Evolutionary conservation across 2,888 invertebrate species (phyloP).

Genomic region (Folsomia candida): DNA sequence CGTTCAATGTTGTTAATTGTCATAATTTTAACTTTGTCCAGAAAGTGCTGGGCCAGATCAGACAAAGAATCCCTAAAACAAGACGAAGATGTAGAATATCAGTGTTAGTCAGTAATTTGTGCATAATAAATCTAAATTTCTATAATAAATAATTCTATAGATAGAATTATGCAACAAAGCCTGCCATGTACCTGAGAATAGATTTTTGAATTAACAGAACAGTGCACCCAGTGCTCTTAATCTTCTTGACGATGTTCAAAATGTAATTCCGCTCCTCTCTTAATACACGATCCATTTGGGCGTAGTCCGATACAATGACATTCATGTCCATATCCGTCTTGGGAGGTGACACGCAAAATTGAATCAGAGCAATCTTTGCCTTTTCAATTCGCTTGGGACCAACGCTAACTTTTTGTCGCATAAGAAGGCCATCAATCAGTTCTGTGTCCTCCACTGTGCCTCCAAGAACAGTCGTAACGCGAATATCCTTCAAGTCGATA

Average conservation of each 20-base stretch:
- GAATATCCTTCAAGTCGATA: constrained; percentile 91
- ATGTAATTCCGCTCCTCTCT: constrained; percentile 97
- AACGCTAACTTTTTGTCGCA: constrained; percentile 84
- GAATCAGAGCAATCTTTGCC: constrained; percentile 96
- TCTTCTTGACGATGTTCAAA: constrained; percentile 95
- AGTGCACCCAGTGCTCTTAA: constrained; percentile 97
- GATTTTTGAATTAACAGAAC: constrained; percentile 88
- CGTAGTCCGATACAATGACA: constrained; percentile 94
- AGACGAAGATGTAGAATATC: constrained; percentile 6
- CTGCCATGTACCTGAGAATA: constrained; percentile 64
- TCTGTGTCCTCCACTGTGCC: constrained; percentile 98
- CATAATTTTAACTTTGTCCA: constrained; percentile 98
- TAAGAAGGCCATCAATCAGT: constrained; percentile 89
- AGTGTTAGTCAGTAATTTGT: not conserved
- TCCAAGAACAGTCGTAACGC: constrained; percentile 93
- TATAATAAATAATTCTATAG: not conserved
- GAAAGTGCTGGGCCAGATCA: constrained; percentile 93
- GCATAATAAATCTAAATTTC: constrained; percentile 6
- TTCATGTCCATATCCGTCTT: constrained; percentile 99
- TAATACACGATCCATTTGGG: constrained; percentile 98
- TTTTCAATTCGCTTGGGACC: constrained; percentile 93
- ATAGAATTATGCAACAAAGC: constrained; percentile 4
- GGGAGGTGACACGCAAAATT: constrained; percentile 98
- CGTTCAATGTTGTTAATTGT: constrained; percentile 97
- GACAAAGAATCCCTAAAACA: constrained; percentile 83